These are phyloP conservation scores for Chlorodrepanis virens DNA, from an alignment of 2,113 vertebrate species.

Conservation along the genomic window DNA sequence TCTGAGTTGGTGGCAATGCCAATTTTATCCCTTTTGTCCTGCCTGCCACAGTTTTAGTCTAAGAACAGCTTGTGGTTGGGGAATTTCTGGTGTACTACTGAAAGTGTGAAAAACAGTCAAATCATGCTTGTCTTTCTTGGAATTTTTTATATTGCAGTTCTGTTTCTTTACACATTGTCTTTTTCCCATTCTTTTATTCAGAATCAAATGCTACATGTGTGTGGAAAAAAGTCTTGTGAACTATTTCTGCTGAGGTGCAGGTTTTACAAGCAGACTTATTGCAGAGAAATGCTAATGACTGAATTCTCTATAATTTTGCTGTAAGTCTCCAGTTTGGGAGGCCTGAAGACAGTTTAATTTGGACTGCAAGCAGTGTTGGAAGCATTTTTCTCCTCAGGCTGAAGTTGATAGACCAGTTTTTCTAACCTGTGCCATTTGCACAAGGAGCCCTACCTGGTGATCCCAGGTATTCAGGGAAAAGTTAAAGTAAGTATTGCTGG, in stretches of 20 bases:
- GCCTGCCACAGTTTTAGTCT: background rate
- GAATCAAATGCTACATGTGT: background rate
- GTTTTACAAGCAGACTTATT: background rate
- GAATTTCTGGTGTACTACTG: background rate
- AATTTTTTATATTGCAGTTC: background rate
- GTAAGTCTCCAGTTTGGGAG: background rate
- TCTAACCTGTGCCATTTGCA: background rate
- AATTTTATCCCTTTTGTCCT: background rate
- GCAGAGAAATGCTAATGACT: background rate
- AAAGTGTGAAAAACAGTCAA: background rate
- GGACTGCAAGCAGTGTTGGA: background rate
- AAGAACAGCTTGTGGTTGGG: background rate
- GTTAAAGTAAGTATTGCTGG: background rate
- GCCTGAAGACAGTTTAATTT: background rate
- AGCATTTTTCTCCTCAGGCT: background rate
- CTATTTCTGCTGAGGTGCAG: background rate
- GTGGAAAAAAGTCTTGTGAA: background rate
- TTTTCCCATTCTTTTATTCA: background rate
- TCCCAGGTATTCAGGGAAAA: background rate
- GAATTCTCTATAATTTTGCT: background rate
- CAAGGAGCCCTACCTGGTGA: background rate
- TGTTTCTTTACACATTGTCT: background rate
- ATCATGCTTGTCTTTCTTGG: background rate
- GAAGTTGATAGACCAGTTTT: constrained; percentile 21
- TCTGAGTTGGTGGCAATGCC: background rate